phyloP scores from a whole-genome alignment of 2,888 invertebrate genomes.

The Aspidiotus rigidus region DNA sequence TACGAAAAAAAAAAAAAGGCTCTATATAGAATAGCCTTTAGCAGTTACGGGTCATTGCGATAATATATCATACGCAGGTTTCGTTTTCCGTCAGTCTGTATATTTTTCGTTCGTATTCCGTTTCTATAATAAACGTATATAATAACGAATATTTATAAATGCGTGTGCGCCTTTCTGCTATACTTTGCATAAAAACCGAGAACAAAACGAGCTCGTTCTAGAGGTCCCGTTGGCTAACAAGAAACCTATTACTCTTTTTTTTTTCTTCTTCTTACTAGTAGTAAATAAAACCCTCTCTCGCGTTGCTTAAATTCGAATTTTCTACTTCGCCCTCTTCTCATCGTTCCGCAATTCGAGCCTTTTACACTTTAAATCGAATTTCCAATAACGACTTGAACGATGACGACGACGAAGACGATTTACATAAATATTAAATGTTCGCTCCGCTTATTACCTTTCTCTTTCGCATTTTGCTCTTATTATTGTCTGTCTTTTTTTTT shows the following conservation, averaged over 20 bases:
- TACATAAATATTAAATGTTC: conserved; percentile 34
- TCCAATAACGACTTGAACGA: conserved; percentile 33
- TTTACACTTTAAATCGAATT: conserved; percentile 33
- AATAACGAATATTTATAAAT: conserved; percentile 29
- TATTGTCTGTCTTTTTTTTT: conserved; percentile 23
- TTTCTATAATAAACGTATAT: conserved; percentile 1
- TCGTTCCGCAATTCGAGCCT: conserved; percentile 21
- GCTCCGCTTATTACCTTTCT: conserved; percentile 31
- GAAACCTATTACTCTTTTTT: conserved; percentile 30
- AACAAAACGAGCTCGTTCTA: not conserved
- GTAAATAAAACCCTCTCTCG: conserved; percentile 30
- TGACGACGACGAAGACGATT: conserved; percentile 26
- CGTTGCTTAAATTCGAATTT: conserved; percentile 31
- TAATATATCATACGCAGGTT: conserved; percentile 13
- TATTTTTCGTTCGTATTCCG: conserved; percentile 3
- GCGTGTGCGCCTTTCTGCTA: conserved; percentile 18
- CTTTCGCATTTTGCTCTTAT: conserved; percentile 26
- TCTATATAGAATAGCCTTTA: not conserved
- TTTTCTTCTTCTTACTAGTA: not conserved
- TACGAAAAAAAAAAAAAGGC: conserved; percentile 6
- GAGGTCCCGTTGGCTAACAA: conserved; percentile 29
- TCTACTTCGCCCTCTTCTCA: conserved; percentile 10
- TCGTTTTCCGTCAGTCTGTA: conserved; percentile 7
- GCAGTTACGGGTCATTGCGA: conserved; percentile 13
- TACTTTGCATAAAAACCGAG: conserved; percentile 30